Evolutionary conservation across 2,797 vertebrate genomes (phyloP), one percentile per base, ranked within the genome.

Genomic region (Sphenodon punctatus): DNA sequence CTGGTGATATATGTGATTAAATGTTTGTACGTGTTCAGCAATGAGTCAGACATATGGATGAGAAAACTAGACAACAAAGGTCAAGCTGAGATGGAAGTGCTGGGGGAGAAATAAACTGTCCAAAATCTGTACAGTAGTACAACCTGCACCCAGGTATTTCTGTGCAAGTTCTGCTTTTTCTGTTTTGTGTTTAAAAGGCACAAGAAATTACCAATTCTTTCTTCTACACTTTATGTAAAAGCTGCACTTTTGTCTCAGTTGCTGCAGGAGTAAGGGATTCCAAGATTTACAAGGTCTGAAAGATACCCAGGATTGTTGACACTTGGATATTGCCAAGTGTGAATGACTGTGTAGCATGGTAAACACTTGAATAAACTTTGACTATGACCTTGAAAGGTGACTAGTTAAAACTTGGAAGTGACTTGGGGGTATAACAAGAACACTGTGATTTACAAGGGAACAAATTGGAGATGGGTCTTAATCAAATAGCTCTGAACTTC

Each of bases 1-100:
- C 49, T 70, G 67, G 23, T 73, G 46, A 80, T 48, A n/a, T 84
- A 82, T 78, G 25, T 67, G n/a, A n/a, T 58, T 49, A 58, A 67
- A 59, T 80, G 39, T 59, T 45, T 17, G 61, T n/a, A 72, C 71
- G 3, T 8, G 43, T 86, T 88, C 34, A 48, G 51, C 55, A 32
- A 59, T 48, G 69, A 65, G 51, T 53, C 68, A 87, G 39, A 51
- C 23, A 78, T 78, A 61, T 22, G 34, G 17, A 30, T 45, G 13
- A 56, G 22, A 43, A 80, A 46, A 66, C 42, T 20, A 41, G 41
- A 53, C 25, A 67, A 38, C 67, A 56, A 16, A 65, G 23, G 56
- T 84, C 34, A 78, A 79, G 75, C 75, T 66, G 25, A 42, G 78
- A 56, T 4, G 11, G 48, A 27, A 73, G 41, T 45, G 71, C 5